These are phyloP conservation scores for Aulostomus chinensis DNA, from an alignment of 2,797 vertebrate genomes.

Conservation along the genomic window DNA sequence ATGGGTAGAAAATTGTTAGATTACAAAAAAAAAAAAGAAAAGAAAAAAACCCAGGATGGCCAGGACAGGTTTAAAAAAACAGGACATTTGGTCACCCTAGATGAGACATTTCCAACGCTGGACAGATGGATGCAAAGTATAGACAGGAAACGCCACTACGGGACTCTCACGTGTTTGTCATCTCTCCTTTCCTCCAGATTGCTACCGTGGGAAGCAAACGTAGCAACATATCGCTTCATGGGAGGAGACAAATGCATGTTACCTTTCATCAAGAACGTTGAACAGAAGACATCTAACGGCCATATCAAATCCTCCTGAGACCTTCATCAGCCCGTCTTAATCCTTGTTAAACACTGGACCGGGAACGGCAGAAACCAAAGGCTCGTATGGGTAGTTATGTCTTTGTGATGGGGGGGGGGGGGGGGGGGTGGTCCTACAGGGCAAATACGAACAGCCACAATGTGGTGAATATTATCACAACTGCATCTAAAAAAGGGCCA, in stretches of 20 bases:
- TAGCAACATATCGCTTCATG: conserved; percentile 76
- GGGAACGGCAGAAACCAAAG: conserved; percentile 18
- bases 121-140: too few species aligned
- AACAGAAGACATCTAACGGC: conserved; percentile 50
- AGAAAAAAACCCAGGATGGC: too few species aligned
- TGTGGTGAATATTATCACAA: too few species aligned
- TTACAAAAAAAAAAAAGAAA: too few species aligned
- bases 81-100: too few species aligned
- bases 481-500: not conserved
- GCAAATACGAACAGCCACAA: too few species aligned
- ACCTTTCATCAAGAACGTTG: conserved; percentile 72
- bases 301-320: conserved; percentile 40
- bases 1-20: too few species aligned
- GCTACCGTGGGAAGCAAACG: conserved; percentile 72
- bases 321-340: not conserved
- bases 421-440: too few species aligned
- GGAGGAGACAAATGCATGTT: conserved; percentile 77
- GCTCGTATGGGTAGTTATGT: not conserved
- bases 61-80: too few species aligned
- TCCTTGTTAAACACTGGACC: conserved; percentile 2
- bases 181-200: conserved; percentile 50
- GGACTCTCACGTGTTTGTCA: not conserved
- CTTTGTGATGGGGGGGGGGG: too few species aligned
- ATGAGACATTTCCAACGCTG: too few species aligned
- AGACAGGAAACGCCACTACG: too few species aligned